Evolutionary conservation across 2,888 invertebrate genomes (phyloP).

Genomic region (Ctenicera cuprea): DNA sequence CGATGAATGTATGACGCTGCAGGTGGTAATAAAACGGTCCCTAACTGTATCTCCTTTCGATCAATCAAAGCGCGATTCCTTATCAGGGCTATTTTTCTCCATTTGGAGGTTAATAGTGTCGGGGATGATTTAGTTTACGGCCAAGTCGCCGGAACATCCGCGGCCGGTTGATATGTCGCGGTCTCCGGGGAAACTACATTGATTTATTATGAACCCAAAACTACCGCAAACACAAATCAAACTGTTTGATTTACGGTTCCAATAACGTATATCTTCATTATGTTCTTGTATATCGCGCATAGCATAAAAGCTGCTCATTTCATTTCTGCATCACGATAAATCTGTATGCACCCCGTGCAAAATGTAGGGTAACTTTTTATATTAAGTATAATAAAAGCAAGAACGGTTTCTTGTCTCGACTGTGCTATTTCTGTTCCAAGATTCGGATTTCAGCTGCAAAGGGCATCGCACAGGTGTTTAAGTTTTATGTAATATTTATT

Average conservation of each 20-base stretch:
- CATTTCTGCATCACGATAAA: conserved; percentile 40
- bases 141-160: conserved; percentile 61
- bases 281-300: conserved; percentile 47
- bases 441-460: conserved; percentile 3
- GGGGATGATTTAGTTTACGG: conserved; percentile 65
- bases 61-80: conserved; percentile 41
- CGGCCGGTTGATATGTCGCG: conserved; percentile 60
- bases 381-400: not conserved
- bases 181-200: conserved; percentile 62
- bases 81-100: conserved; percentile 52
- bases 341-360: conserved; percentile 31
- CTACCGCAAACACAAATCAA: conserved; percentile 69
- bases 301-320: conserved; percentile 44
- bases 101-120: conserved; percentile 59
- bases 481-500: conserved; percentile 43
- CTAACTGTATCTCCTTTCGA: conserved; percentile 24
- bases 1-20: conserved; percentile 8
- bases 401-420: not conserved
- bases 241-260: conserved; percentile 67
- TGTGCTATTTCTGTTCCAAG: not conserved
- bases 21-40: conserved; percentile 24
- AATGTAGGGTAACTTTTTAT: not conserved
- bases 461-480: conserved; percentile 31
- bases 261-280: conserved; percentile 70
- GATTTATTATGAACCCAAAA: conserved; percentile 69